Evolutionary conservation across 2,113 vertebrate species (phyloP).

Genomic region (Barnardius zonarius): DNA sequence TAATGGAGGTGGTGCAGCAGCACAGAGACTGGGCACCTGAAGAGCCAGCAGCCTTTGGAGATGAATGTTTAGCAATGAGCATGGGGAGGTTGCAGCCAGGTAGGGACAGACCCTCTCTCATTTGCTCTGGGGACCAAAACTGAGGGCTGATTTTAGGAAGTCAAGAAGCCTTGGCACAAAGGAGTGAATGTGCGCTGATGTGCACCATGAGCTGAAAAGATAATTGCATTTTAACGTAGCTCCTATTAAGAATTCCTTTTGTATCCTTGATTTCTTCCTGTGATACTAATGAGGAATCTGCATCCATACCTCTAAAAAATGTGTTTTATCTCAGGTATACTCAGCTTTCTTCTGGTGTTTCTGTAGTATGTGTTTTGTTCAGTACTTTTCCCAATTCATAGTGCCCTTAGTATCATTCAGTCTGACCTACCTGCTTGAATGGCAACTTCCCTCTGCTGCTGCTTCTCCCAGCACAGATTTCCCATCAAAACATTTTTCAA

Average conservation of each 20-base stretch:
- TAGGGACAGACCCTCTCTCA: not conserved
- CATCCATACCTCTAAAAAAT: not conserved
- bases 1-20: not conserved
- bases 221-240: not conserved
- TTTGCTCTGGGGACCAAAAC: not conserved
- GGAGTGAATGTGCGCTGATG: not conserved
- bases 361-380: not conserved
- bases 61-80: not conserved
- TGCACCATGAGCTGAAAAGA: not conserved
- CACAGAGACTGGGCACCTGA: not conserved
- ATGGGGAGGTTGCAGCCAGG: not conserved
- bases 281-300: not conserved
- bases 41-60: not conserved
- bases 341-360: not conserved
- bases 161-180: not conserved
- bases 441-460: not conserved
- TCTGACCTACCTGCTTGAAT: not conserved
- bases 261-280: slow-evolving; percentile 9
- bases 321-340: not conserved
- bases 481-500: not conserved
- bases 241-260: not conserved
- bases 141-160: not conserved
- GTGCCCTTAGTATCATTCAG: not conserved
- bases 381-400: not conserved
- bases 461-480: not conserved